These are phyloP conservation scores for Plagodis dolabraria DNA, from an alignment of 2,888 invertebrate genomes.

Conservation along the genomic window DNA sequence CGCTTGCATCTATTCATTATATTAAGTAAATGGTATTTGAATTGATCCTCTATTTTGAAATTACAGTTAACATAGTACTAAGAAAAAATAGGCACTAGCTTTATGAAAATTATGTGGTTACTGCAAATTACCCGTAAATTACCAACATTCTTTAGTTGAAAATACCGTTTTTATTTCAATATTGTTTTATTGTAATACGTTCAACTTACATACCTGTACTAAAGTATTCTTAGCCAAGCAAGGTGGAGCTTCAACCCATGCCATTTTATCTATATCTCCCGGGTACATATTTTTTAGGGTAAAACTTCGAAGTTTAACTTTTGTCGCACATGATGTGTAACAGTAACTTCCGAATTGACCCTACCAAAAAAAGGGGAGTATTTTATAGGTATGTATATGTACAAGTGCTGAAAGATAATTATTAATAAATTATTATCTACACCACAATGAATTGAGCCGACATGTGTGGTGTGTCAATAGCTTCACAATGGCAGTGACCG, in stretches of 20 bases:
- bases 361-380: slow-evolving; percentile 37
- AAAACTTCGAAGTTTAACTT: slow-evolving; percentile 74
- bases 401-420: no score
- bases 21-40: no score
- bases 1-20: no score
- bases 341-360: slow-evolving; percentile 64
- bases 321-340: slow-evolving; percentile 39
- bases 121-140: neutral
- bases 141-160: no score
- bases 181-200: neutral
- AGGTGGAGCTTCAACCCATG: slow-evolving; percentile 86
- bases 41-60: no score
- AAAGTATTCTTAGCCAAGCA: slow-evolving; percentile 33
- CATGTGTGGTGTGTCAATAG: no score
- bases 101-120: neutral
- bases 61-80: no score
- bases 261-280: slow-evolving; percentile 89
- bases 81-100: slow-evolving; percentile 1
- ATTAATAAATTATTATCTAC: no score
- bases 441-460: no score
- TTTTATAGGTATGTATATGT: no score
- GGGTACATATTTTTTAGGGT: slow-evolving; percentile 85
- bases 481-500: no score
- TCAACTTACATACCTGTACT: slow-evolving; percentile 51
- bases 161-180: no score